Evolutionary conservation across 2,888 invertebrate genomes (phyloP), one percentile per base, ranked within the genome.

Genomic region (Pogonocherus hispidulus): DNA sequence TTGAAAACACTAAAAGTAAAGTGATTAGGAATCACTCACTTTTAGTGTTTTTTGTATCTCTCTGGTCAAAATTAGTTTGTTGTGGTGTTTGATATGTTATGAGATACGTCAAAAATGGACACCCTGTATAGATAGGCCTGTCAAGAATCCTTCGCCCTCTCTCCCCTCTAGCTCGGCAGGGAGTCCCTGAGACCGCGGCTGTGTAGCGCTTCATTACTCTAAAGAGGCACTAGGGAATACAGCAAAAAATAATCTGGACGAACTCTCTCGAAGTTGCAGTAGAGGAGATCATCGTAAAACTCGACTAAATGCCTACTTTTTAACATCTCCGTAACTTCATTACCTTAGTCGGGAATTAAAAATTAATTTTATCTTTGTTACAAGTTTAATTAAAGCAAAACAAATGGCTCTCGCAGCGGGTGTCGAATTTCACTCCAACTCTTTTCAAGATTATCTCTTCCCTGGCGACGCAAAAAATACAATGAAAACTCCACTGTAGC

Each of bases 301-400:
- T 74, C 69, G 71, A 74, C 75, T 76, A 76, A 79, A 78, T 75
- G 80, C 78, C 75, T 71, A 77, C 77, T 81, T 80, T 80, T 78
- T 78, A 79, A 76, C 75, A 78, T 77, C 78, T 72, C 76, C 70
- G 75, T 67, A 77, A 78, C 79, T 80, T 79, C 78, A 80, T 80
- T 81, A 79, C 79, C 79, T 82, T 75, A 79, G 79, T 79, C 79
- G 77, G 76, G 82, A 85, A 86, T 85, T 86, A 85, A 86, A 86
- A 85, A 85, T 85, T 85, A 86, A 85, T 86, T 84, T 85, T 83
- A 83, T 84, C 84, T 84, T 81, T 81, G 80, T 83, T 81, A 84
- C 84, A 84, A 83, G 81, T 84, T 85, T 85, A 85, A 85, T 85
- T 85, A 83, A 84, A 85, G 83, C 84, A 77, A 80, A 66, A 81